Conservation (phyloP, 2,888 invertebrate species). For the Hypercompe scribonia region DNA sequence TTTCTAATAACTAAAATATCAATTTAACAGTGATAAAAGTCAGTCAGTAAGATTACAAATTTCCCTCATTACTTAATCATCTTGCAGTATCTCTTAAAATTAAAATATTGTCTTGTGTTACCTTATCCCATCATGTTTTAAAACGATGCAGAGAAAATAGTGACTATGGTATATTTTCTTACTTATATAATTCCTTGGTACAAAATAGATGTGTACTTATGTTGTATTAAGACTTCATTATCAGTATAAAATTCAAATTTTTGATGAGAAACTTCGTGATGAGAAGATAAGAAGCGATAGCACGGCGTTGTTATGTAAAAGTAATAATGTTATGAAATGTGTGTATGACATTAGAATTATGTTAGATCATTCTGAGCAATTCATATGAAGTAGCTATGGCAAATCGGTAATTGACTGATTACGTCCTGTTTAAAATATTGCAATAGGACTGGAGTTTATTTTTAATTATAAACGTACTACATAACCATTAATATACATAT, state of each 20-base stretch:
- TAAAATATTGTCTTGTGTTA: not conserved
- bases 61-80: not conserved
- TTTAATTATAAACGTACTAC: no score
- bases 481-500: no score
- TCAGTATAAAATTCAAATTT: constrained; percentile 7
- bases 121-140: not conserved
- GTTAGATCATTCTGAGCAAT: not conserved
- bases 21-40: not conserved
- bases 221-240: not conserved
- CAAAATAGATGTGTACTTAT: not conserved
- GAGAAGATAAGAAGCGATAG: constrained; percentile 7
- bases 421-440: no score
- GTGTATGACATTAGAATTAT: not conserved
- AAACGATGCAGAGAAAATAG: not conserved
- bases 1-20: not conserved
- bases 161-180: not conserved
- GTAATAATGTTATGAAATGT: not conserved
- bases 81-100: not conserved
- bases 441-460: no score
- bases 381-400: not conserved
- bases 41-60: not conserved
- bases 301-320: not conserved
- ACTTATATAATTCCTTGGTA: not conserved
- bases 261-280: no score
- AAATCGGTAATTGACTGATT: not conserved